Base-by-base conservation (phyloP, 2,888 invertebrate species). In the Drosophila helvetica region DNA sequence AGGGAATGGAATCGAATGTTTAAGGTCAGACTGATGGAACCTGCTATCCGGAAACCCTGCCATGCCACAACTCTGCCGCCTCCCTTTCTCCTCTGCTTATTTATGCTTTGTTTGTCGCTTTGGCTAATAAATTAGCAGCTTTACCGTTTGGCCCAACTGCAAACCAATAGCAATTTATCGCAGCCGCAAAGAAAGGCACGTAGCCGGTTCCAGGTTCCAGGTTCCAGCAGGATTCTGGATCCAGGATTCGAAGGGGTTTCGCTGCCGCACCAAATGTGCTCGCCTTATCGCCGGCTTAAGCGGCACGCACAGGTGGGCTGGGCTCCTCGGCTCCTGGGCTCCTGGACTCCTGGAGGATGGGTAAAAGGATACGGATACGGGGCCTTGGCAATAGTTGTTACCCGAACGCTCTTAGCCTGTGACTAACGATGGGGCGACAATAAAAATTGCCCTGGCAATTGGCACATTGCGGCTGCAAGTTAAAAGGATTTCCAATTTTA, bases 51-150 rank as follows among this genome's bases (percentile, higher is more conserved):
- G 38, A 38, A n/a, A 67, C 27, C 57, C 1, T 5, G 5, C 33
- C 33, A 33, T 43, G 25, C 43, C 64, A 63, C 43, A 52, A 53
- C 27, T 1, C 56, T 7, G 9, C 38, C 63, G 7, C n/a, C 19
- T 9, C 12, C 43, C 19, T 18, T 9, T n/a, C 2, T 27, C 19
- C 45, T 19, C 30, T 67, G 77, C 65, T 84, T 88, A 90, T 90
- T 86, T 89, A 83, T 83, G 80, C 74, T 82, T 82, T 82, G 83
- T 79, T 80, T 86, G 79, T 75, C 74, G 77, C 75, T 78, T 62
- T 61, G 62, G 69, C 79, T 77, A 89, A 90, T 90, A 89, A 89
- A 89, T 89, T 90, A 90, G 77, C 78, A 83, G 90, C 83, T 90
- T 90, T 88, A 82, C 80, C 88, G 87, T 76, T 86, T 80, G 80